These are phyloP conservation scores for Ptyas mucosa DNA, from an alignment of 2,113 vertebrate species.

Conservation along the genomic window DNA sequence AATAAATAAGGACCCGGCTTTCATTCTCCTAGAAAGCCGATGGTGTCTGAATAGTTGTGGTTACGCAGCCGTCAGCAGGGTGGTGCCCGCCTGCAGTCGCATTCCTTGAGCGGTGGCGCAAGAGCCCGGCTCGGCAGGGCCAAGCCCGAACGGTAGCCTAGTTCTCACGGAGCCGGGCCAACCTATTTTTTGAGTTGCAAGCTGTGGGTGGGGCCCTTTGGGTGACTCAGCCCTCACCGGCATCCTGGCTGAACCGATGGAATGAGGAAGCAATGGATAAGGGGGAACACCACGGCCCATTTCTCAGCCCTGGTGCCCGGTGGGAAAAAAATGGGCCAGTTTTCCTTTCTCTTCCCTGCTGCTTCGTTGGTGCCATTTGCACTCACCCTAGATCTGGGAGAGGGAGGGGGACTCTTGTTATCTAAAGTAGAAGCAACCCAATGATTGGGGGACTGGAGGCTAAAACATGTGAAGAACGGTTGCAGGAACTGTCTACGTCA, in stretches of 20 bases:
- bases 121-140: not conserved
- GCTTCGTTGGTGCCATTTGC: not conserved
- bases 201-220: no score
- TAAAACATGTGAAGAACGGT: no score
- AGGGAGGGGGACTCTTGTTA: not conserved
- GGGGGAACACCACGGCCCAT: accelerated
- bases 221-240: not conserved
- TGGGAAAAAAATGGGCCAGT: not conserved
- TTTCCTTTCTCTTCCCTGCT: not conserved
- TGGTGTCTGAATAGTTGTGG: conserved; percentile 7
- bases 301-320: not conserved
- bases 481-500: no score
- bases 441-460: not conserved
- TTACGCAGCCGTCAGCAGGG: not conserved
- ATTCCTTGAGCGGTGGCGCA: not conserved
- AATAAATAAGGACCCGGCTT: conserved; percentile 1
- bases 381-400: not conserved
- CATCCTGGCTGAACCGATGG: not conserved
- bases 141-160: not conserved
- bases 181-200: not conserved
- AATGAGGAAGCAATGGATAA: not conserved
- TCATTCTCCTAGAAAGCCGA: conserved; percentile 8
- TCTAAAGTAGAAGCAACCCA: not conserved
- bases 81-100: not conserved
- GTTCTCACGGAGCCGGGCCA: not conserved